A percentile compares a stretch with the other conserved stretches of the same genome.
phyloP scores from a whole-genome alignment of 2,113 vertebrate species.

The Hyperoodon ampullatus region DNA sequence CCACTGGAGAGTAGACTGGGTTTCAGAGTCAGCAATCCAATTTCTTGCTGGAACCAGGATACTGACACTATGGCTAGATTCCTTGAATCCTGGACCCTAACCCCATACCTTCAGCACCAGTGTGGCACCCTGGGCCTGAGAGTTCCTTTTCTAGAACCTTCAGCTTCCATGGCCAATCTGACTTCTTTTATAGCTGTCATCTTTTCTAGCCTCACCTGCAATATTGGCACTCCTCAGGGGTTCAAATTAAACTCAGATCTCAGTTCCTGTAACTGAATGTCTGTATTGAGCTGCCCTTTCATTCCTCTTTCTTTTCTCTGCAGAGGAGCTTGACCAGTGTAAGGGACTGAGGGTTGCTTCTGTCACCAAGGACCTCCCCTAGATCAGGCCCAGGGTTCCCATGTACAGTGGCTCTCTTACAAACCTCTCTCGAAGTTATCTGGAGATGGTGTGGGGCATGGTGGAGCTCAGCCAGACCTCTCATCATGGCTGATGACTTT shows the following conservation, averaged over 20 bases:
- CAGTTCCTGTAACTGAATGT: neutral
- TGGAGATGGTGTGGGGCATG: neutral
- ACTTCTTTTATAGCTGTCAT: neutral
- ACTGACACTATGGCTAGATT: neutral
- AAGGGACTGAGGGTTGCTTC: neutral
- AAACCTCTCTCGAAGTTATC: neutral
- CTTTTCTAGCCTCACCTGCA: neutral
- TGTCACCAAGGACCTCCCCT: neutral
- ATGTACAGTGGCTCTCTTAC: too few species aligned
- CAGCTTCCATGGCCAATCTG: neutral
- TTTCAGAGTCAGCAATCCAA: neutral
- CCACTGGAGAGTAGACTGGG: neutral
- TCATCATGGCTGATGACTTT: neutral
- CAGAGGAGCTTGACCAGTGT: neutral
- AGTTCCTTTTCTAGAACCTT: neutral
- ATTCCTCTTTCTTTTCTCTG: neutral
- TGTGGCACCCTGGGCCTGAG: neutral
- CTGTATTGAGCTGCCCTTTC: accelerated
- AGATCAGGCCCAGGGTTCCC: neutral
- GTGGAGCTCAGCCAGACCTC: neutral
- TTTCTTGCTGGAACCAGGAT: neutral
- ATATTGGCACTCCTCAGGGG: neutral
- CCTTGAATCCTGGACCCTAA: neutral
- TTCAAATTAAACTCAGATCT: neutral
- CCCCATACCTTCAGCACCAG: neutral